phyloP scores from a whole-genome alignment of 2,113 vertebrate genomes.

The Callocephalon fimbriatum region DNA sequence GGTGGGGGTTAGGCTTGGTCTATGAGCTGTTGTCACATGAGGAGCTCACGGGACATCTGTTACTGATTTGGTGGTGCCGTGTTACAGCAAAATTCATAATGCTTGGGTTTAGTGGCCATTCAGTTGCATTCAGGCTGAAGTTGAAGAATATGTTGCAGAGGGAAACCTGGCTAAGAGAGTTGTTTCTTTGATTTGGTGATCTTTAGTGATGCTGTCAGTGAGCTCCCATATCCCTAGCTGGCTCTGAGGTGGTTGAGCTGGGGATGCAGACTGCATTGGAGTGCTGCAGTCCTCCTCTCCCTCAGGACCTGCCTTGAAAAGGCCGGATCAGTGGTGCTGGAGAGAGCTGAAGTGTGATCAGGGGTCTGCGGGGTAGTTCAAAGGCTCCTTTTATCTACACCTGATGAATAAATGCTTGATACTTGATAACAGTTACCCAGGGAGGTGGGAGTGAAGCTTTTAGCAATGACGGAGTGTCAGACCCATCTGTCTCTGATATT shows the following conservation, averaged over 20 bases:
- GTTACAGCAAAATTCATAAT: rapidly evolving
- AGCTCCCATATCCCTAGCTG: neutral
- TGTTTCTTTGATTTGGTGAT: neutral
- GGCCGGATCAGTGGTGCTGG: neutral
- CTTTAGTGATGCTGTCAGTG: rapidly evolving
- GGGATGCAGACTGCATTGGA: neutral
- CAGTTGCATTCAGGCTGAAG: neutral
- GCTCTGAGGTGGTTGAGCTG: neutral
- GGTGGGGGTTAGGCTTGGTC: neutral
- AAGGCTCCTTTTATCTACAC: neutral
- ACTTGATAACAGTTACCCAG: neutral
- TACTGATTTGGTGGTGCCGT: neutral
- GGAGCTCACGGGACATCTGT: neutral
- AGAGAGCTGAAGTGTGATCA: neutral
- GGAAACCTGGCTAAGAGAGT: neutral
- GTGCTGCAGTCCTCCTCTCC: neutral
- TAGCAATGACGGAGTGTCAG: neutral
- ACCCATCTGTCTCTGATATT: neutral
- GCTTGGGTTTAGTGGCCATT: rapidly evolving
- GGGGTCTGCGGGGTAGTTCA: neutral
- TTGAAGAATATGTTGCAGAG: neutral
- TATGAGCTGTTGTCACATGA: neutral
- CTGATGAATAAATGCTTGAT: neutral
- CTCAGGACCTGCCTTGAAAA: neutral
- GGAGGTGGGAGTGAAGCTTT: neutral